phyloP scores from a whole-genome alignment of 2,888 invertebrate species.

The Lochmaea crataegi region DNA sequence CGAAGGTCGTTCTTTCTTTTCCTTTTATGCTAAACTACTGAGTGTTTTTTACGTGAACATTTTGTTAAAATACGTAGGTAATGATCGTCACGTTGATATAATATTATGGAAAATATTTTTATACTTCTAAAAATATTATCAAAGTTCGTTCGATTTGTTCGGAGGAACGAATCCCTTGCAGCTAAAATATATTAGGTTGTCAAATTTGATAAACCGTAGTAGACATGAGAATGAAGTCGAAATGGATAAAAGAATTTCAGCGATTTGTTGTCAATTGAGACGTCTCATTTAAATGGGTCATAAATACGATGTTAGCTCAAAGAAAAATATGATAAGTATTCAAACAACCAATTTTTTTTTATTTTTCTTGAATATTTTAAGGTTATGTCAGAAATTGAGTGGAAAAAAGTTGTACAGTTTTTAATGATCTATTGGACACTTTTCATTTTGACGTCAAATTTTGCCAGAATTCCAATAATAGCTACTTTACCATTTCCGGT shows the following conservation, averaged over 20 bases:
- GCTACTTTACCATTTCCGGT: too few relatives aligned
- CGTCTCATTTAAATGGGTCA: neutral
- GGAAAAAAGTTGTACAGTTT: too few relatives aligned
- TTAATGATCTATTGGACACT: too few relatives aligned
- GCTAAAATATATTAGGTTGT: neutral
- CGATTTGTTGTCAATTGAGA: constrained; percentile 1
- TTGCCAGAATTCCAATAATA: too few relatives aligned
- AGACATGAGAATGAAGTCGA: constrained; percentile 5
- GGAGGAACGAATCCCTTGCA: neutral
- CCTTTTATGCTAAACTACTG: neutral
- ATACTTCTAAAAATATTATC: neutral
- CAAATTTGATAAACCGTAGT: constrained; percentile 6
- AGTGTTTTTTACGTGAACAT: neutral
- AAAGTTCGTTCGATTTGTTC: neutral
- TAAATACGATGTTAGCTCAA: neutral
- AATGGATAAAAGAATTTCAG: constrained; percentile 3
- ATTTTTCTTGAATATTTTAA: too few relatives aligned
- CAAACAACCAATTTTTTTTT: too few relatives aligned
- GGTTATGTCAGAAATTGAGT: too few relatives aligned
- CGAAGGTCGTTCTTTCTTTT: neutral
- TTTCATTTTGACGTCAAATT: too few relatives aligned
- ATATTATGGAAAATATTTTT: too few relatives aligned
- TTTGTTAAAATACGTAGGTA: too few relatives aligned
- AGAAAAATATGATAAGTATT: neutral
- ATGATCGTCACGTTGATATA: too few relatives aligned